phyloP scores from a whole-genome alignment of 2,888 invertebrate species.

The Phyllotreta striolata region DNA sequence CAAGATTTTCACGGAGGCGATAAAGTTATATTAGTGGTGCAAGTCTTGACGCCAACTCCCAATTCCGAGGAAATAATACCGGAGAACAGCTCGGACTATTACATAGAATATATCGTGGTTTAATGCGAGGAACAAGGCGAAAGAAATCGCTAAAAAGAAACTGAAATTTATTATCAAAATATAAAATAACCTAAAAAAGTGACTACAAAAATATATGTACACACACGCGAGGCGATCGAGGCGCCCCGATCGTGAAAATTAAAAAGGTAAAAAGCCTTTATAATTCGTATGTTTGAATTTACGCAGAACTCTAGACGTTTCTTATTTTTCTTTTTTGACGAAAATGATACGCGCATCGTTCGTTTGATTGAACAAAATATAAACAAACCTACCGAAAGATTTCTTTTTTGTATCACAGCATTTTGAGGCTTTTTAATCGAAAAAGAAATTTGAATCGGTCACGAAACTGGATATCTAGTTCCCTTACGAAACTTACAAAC shows the following conservation, averaged over 20 bases:
- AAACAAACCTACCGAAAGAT: conserved; percentile 35
- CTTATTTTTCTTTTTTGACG: conserved; percentile 18
- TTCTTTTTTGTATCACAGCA: conserved; percentile 56
- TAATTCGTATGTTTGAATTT: conserved; percentile 7
- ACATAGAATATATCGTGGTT: no score
- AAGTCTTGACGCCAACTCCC: no score
- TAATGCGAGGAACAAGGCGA: no score
- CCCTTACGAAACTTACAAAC: conserved; percentile 13
- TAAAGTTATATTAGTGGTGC: no score
- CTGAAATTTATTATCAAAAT: conserved; percentile 52
- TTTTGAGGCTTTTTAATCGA: conserved; percentile 56
- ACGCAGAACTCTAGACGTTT: conserved; percentile 15
- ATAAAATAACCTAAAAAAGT: conserved; percentile 52
- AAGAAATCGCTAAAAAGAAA: conserved; percentile 42
- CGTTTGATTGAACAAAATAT: conserved; percentile 26
- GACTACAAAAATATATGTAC: conserved; percentile 51
- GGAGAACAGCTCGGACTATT: no score
- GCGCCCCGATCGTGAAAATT: conserved; percentile 33
- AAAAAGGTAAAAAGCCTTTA: conserved; percentile 30
- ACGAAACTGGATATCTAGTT: no score
- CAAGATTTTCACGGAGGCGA: no score
- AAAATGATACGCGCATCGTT: conserved; percentile 24
- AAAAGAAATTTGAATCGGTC: conserved; percentile 26
- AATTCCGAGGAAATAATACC: no score
- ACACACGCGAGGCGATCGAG: conserved; percentile 42